Evolutionary conservation across 2,888 invertebrate species (phyloP).

Genomic region (Rhaphigaster nebulosa): DNA sequence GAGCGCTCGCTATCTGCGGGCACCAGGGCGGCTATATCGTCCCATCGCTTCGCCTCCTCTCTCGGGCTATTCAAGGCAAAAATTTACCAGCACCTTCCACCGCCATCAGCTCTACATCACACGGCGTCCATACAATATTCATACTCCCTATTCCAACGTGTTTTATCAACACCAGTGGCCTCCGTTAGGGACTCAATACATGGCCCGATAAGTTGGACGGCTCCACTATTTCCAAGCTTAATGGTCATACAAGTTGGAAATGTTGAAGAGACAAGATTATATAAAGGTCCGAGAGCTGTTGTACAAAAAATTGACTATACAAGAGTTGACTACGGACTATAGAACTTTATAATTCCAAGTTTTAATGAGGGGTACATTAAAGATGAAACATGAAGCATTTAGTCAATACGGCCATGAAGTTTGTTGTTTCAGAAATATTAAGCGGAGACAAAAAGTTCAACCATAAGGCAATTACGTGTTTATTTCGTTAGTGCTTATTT

Average conservation of each 20-base stretch:
- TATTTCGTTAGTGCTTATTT: too few relatives aligned
- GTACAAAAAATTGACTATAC: not conserved
- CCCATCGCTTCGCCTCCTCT: not conserved
- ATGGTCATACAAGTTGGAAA: not conserved
- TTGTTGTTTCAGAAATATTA: too few relatives aligned
- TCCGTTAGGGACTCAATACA: not conserved
- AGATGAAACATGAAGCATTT: too few relatives aligned
- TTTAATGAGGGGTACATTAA: too few relatives aligned
- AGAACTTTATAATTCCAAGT: too few relatives aligned
- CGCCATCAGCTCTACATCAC: conserved; percentile 8
- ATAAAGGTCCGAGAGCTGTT: not conserved
- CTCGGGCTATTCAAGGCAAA: conserved; percentile 11
- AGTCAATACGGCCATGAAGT: too few relatives aligned
- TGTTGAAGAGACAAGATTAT: not conserved
- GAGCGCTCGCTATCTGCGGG: not conserved
- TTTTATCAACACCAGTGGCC: not conserved
- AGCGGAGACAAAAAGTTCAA: too few relatives aligned
- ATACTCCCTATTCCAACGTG: not conserved
- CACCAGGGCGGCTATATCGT: not conserved
- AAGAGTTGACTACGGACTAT: too few relatives aligned
- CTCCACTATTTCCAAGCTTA: not conserved
- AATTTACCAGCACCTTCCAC: conserved; percentile 6
- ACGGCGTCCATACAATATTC: not conserved
- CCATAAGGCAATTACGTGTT: too few relatives aligned
- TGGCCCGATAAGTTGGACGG: not conserved